Evolutionary conservation across 2,113 vertebrate species (phyloP).

Genomic region (Gasterosteus nipponicus): DNA sequence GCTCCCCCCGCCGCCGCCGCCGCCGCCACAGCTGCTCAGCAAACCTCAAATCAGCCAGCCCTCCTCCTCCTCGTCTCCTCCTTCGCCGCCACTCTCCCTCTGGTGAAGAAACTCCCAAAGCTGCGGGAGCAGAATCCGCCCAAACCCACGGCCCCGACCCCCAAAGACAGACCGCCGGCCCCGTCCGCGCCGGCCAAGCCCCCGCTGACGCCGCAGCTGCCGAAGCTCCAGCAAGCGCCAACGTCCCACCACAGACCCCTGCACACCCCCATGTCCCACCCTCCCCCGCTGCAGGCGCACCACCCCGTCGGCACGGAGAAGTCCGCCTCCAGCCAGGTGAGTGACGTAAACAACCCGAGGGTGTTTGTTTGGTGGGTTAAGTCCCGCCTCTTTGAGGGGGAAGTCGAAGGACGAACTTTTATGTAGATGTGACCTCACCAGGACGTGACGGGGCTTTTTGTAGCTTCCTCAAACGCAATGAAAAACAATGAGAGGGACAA

Average conservation of each 20-base stretch:
- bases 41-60: slow-evolving; percentile 83
- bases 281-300: slow-evolving; percentile 86
- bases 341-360: neutral
- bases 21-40: slow-evolving; percentile 68
- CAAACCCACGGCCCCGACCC: slow-evolving; percentile 55
- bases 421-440: no score
- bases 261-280: slow-evolving; percentile 90
- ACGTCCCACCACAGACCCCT: slow-evolving; percentile 94
- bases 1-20: slow-evolving; percentile 22
- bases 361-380: neutral
- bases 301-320: slow-evolving; percentile 91
- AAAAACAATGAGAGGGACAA: no score
- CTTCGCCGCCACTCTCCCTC: slow-evolving; percentile 70
- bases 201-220: slow-evolving; percentile 89
- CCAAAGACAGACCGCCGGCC: slow-evolving; percentile 85
- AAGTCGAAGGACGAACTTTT: no score
- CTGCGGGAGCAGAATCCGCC: slow-evolving; percentile 78
- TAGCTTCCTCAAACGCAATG: no score
- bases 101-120: slow-evolving; percentile 85
- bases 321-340: slow-evolving; percentile 88
- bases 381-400: no score
- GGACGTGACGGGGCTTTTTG: no score
- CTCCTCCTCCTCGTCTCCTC: slow-evolving; percentile 82
- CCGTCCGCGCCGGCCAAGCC: slow-evolving; percentile 20
- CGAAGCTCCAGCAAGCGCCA: slow-evolving; percentile 94